Percentiles rank a stretch among this genome's conserved stretches.
Evolutionary conservation across 2,888 invertebrate genomes (phyloP).

Genomic region (Autographa pulchrina): DNA sequence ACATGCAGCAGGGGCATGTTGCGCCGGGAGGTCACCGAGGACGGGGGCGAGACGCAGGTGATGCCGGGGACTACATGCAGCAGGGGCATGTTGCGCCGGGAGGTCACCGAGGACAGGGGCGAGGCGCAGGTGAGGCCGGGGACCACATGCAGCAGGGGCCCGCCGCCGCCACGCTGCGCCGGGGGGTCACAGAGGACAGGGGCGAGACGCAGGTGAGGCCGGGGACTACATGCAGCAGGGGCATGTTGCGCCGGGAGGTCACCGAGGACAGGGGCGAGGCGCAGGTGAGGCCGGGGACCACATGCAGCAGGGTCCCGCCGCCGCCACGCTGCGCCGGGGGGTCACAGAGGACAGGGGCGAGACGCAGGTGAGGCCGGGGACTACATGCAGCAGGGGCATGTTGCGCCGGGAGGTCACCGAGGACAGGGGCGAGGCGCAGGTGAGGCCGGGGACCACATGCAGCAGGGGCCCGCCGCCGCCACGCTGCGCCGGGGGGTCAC

Average conservation of each 20-base stretch:
- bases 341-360: too few relatives aligned
- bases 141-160: not conserved
- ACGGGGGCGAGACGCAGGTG: not conserved
- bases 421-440: too few relatives aligned
- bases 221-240: slow-evolving; percentile 3
- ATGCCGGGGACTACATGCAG: not conserved
- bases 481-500: too few relatives aligned
- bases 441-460: not conserved
- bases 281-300: not conserved
- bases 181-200: not conserved
- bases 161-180: not conserved
- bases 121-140: not conserved
- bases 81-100: not conserved
- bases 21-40: not conserved
- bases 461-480: too few relatives aligned
- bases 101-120: not conserved
- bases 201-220: not conserved
- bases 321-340: too few relatives aligned
- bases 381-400: not conserved
- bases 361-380: not conserved
- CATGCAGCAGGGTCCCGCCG: not conserved
- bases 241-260: not conserved
- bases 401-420: not conserved
- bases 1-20: not conserved
- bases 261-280: not conserved